A percentile compares a stretch with the other conserved stretches of the same genome.
These are phyloP conservation scores for Plodia interpunctella DNA, from an alignment of 1,140 invertebrate species.

Conservation along the genomic window DNA sequence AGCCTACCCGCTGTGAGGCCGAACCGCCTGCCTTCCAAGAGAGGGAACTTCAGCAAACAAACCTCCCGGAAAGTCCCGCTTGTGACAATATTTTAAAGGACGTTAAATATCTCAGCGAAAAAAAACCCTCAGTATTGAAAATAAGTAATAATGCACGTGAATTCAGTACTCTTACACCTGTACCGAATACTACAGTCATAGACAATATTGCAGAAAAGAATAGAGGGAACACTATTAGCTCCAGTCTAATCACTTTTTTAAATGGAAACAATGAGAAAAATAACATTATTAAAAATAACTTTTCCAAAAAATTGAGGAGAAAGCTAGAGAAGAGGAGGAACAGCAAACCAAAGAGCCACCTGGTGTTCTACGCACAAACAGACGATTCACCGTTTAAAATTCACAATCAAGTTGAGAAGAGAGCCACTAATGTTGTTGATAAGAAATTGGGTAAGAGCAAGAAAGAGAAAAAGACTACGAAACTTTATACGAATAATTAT, in stretches of 20 bases:
- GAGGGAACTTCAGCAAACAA: too few species aligned
- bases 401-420: slow-evolving; percentile 4
- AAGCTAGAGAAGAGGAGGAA: slow-evolving; percentile 32
- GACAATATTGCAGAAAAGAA: too few species aligned
- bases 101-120: too few species aligned
- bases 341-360: slow-evolving; percentile 32
- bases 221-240: too few species aligned
- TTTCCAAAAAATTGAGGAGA: slow-evolving; percentile 20
- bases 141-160: too few species aligned
- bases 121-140: too few species aligned
- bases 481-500: not conserved
- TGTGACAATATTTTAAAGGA: too few species aligned
- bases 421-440: not conserved
- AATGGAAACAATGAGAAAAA: not conserved
- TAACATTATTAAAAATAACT: not conserved
- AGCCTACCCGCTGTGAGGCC: not conserved
- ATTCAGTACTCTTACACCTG: too few species aligned
- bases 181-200: too few species aligned
- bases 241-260: not conserved
- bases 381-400: slow-evolving; percentile 30
- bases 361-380: slow-evolving; percentile 52
- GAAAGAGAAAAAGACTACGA: slow-evolving; percentile 10
- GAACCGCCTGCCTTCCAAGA: too few species aligned
- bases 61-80: too few species aligned
- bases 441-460: slow-evolving; percentile 8